Base-by-base conservation (phyloP, 2,888 invertebrate species). In the Artemia sinica region DNA sequence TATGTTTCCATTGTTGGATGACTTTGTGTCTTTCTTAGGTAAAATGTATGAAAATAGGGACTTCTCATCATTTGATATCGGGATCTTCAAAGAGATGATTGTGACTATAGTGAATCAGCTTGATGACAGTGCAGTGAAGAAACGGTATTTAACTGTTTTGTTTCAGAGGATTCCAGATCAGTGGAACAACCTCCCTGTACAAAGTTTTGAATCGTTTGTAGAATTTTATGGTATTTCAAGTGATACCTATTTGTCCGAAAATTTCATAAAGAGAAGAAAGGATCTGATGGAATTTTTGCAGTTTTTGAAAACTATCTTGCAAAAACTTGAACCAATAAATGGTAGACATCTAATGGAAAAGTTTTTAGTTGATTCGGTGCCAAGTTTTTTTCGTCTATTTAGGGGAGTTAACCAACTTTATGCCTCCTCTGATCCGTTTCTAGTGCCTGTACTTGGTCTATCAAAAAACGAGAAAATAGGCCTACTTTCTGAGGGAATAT, bases 151-250 rank as follows among this genome's bases (percentile, higher is more conserved):
- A 18, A n/a, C n/a, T 8, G 58, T 14, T 14, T n/a, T 58, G n/a
- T 58, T 58, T 8, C n/a, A 58, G 10, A n/a, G 14, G 10, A 8
- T 58, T n/a, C 58, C 58, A n/a, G 58, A 58, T 14, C 58, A 58
- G 58, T 58, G 58, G 58, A 58, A 58, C 58, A 58, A 58, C 18
- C 18, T 58, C n/a, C 58, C 58, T 18, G n/a, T 58, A 18, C n/a
- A 58, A 14, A 10, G 58, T 58, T 9, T 18, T 18, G 58, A 8
- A 9, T n/a, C n/a, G 8, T 58, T 58, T 58, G 9, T 58, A 14
- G 14, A 10, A 18, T 58, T 58, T 18, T 58, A 58, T 18, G 58
- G 58, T 8, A 58, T 58, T 58, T 58, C 58, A 9, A 8, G n/a
- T 58, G 8, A 1, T n/a, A 18, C 58, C 8, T 58, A 58, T 58